A percentile compares a stretch with the other conserved stretches of the same genome.
phyloP scores from a whole-genome alignment of 2,888 invertebrate species.

The Seladonia tumulorum region DNA sequence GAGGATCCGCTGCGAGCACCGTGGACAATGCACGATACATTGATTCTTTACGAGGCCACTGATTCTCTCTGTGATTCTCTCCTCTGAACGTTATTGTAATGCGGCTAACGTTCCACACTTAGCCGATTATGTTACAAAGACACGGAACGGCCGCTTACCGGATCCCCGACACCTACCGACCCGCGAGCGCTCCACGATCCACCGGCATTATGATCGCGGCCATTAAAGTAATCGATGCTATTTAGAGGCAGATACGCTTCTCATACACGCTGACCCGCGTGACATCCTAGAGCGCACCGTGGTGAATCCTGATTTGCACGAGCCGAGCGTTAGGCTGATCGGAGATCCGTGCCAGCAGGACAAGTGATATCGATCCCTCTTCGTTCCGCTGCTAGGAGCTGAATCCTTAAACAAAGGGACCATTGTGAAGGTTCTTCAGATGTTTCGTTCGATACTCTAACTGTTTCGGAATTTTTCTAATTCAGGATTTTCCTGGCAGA shows the following conservation, averaged over 20 bases:
- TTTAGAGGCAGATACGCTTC: slow-evolving; percentile 63
- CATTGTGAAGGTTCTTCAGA: background rate
- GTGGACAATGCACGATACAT: slow-evolving; percentile 57
- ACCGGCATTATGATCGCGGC: slow-evolving; percentile 63
- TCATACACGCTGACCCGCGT: slow-evolving; percentile 57
- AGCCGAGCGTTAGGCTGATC: slow-evolving; percentile 9
- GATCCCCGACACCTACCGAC: slow-evolving; percentile 66
- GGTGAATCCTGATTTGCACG: slow-evolving; percentile 39
- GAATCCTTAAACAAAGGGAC: slow-evolving; percentile 1
- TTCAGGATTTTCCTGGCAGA: background rate
- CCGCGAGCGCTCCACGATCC: slow-evolving; percentile 53
- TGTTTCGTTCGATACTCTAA: background rate
- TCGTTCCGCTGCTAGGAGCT: background rate
- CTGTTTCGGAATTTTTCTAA: background rate
- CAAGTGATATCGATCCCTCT: background rate
- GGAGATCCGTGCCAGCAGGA: background rate
- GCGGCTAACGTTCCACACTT: slow-evolving; percentile 33
- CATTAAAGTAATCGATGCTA: slow-evolving; percentile 70
- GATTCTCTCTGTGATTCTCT: background rate
- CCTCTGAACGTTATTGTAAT: slow-evolving; percentile 47
- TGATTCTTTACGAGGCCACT: slow-evolving; percentile 58
- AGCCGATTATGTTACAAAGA: slow-evolving; percentile 66
- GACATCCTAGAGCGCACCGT: slow-evolving; percentile 50
- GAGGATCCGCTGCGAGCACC: slow-evolving; percentile 19
- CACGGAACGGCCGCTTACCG: slow-evolving; percentile 56